These are phyloP conservation scores for Arge pagana DNA, from an alignment of 2,888 invertebrate species.

Conservation along the genomic window DNA sequence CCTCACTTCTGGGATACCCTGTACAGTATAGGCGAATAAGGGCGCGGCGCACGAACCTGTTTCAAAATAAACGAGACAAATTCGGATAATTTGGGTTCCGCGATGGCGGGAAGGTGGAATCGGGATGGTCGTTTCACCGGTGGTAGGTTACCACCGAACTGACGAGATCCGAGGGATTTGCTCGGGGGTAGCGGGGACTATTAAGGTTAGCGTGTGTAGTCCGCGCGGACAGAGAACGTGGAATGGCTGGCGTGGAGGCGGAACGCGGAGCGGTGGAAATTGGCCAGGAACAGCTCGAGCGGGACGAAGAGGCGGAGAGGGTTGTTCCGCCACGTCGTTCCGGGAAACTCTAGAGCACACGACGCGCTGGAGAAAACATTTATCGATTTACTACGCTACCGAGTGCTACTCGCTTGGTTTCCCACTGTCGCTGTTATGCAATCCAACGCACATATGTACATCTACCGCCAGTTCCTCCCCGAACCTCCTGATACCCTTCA, in stretches of 20 bases:
- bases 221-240: neutral
- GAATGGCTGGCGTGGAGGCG: neutral
- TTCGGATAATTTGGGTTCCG: constrained; percentile 16
- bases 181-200: constrained; percentile 2
- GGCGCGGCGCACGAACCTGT: neutral
- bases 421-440: constrained; percentile 23
- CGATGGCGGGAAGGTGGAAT: neutral
- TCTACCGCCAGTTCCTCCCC: neutral
- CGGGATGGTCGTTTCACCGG: constrained; percentile 2
- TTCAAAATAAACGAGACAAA: constrained; percentile 23
- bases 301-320: neutral
- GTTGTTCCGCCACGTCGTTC: constrained; percentile 9
- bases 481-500: neutral
- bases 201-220: constrained; percentile 11
- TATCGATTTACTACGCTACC: constrained; percentile 16
- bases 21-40: too few species aligned
- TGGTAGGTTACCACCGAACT: constrained; percentile 15
- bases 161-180: constrained; percentile 11
- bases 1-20: too few species aligned
- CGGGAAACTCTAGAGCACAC: constrained; percentile 19
- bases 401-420: neutral
- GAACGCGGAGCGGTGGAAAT: neutral
- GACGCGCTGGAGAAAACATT: constrained; percentile 24
- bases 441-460: constrained; percentile 18
- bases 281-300: neutral